Conservation (phyloP, 1,140 invertebrate genomes). For the Wasmannia auropunctata region DNA sequence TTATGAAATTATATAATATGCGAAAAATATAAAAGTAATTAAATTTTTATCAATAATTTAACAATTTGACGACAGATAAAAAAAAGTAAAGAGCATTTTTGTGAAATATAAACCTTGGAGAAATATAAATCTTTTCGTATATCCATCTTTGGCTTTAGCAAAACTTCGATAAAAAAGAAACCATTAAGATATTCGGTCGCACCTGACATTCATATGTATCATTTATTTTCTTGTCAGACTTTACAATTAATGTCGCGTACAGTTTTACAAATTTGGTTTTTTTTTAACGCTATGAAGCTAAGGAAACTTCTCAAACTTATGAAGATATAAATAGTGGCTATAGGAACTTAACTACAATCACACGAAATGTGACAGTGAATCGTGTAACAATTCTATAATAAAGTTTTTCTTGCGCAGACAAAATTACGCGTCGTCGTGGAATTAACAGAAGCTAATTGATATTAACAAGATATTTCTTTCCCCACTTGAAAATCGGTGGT, state of each 20-base stretch:
- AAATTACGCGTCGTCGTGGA: neutral
- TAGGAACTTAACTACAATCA: constrained; percentile 27
- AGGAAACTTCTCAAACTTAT: neutral
- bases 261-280: constrained; percentile 55
- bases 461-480: neutral
- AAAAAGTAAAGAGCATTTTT: neutral
- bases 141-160: neutral
- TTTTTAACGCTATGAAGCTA: constrained; percentile 15
- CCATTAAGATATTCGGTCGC: neutral
- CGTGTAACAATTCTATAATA: constrained; percentile 4
- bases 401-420: neutral
- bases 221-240: constrained; percentile 42
- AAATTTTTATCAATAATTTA: neutral
- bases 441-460: neutral
- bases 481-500: neutral
- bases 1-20: neutral
- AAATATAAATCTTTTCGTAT: neutral
- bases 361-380: constrained; percentile 14
- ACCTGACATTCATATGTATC: constrained; percentile 16
- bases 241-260: constrained; percentile 49
- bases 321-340: constrained; percentile 15
- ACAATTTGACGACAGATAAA: neutral
- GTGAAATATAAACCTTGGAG: neutral
- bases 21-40: neutral
- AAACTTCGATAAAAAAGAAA: neutral